Percentiles rank a stretch among this genome's conserved stretches.
phyloP scores from a whole-genome alignment of 2,113 vertebrate genomes.

The Bostrychus sinensis region DNA sequence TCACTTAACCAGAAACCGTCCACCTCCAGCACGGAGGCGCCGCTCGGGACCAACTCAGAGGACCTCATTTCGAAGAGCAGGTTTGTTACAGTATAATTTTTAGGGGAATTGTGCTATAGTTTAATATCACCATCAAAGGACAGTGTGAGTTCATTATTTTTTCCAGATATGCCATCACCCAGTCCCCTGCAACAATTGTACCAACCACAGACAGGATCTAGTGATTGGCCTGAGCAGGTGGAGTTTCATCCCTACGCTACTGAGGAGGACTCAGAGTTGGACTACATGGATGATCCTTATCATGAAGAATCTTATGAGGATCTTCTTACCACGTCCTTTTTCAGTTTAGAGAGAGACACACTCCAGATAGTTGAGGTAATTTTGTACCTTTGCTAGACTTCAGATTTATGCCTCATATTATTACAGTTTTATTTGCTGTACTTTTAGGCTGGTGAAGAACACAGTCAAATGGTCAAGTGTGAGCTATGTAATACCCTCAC shows the following conservation, averaged over 20 bases:
- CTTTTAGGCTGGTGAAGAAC: slow-evolving; percentile 75
- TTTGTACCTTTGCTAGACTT: background rate
- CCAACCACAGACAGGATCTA: slow-evolving; percentile 66
- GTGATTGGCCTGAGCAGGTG: slow-evolving; percentile 79
- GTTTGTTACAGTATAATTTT: slow-evolving; percentile 46
- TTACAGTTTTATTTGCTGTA: background rate
- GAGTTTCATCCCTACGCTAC: slow-evolving; percentile 79
- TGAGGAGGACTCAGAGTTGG: slow-evolving; percentile 81
- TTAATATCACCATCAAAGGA: too few species aligned
- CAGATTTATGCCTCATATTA: too few species aligned
- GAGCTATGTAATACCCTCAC: slow-evolving; percentile 84
- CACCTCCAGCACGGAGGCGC: slow-evolving; percentile 80
- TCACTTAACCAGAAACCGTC: slow-evolving; percentile 83
- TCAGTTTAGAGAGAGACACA: slow-evolving; percentile 79
- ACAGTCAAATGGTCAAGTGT: slow-evolving; percentile 82
- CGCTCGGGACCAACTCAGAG: slow-evolving; percentile 78
- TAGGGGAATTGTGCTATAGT: too few species aligned
- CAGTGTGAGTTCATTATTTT: slow-evolving; percentile 6
- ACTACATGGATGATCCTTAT: slow-evolving; percentile 84
- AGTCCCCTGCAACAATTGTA: slow-evolving; percentile 74
- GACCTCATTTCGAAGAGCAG: slow-evolving; percentile 78
- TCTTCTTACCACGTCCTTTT: slow-evolving; percentile 81
- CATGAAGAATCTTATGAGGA: slow-evolving; percentile 83
- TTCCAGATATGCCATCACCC: slow-evolving; percentile 77
- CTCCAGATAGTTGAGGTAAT: slow-evolving; percentile 83